phyloP scores from a whole-genome alignment of 1,140 invertebrate species.

The Dolichoris vasculosae region DNA sequence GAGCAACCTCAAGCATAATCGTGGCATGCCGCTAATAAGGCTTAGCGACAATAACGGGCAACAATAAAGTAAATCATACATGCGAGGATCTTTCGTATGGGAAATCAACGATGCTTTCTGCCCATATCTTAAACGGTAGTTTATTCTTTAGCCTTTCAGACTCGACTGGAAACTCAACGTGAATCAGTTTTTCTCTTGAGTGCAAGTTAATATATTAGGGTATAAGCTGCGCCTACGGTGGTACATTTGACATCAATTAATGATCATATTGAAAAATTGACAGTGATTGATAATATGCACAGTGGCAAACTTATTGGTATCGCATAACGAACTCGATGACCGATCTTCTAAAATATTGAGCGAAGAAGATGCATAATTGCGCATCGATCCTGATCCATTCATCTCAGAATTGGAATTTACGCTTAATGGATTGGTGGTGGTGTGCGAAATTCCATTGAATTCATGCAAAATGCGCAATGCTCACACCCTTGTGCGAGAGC shows the following conservation, averaged over 20 bases:
- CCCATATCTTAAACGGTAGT: background rate
- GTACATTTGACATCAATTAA: conserved; percentile 31
- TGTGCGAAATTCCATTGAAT: no score
- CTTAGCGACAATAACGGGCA: conserved; percentile 38
- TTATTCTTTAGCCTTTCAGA: background rate
- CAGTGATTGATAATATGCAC: conserved; percentile 21
- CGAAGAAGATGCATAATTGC: conserved; percentile 12
- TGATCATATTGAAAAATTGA: conserved; percentile 36
- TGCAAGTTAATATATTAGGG: no score
- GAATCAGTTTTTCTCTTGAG: background rate
- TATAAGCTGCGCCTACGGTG: no score
- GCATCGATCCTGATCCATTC: background rate
- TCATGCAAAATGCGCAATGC: no score
- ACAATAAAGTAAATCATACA: conserved; percentile 34
- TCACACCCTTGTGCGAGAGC: no score
- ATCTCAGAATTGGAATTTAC: conserved; percentile 17
- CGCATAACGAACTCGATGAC: background rate
- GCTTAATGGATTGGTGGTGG: no score
- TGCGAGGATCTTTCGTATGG: background rate
- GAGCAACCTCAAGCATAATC: conserved; percentile 4
- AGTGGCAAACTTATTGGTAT: background rate
- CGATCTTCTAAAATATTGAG: no score
- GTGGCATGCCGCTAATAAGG: conserved; percentile 42
- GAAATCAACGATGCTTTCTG: background rate
- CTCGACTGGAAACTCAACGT: background rate